A percentile compares a stretch with the other conserved stretches of the same genome.
These are phyloP conservation scores for Neotoma lepida DNA, from an alignment of 2,113 vertebrate species.

Conservation along the genomic window DNA sequence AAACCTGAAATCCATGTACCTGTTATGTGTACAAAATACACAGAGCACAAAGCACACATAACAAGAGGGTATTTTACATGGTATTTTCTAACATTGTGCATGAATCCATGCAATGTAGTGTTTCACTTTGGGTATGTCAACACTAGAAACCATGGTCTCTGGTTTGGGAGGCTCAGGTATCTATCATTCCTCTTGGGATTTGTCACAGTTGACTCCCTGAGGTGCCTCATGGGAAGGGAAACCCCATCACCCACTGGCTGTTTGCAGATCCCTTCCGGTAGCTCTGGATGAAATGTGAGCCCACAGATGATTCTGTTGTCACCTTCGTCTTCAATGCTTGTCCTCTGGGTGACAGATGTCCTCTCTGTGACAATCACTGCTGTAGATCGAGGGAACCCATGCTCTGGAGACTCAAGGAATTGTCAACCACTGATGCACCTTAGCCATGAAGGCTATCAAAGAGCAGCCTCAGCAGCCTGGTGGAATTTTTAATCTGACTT, in stretches of 20 bases:
- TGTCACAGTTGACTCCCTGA: neutral
- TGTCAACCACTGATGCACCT: fast-evolving
- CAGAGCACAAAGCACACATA: neutral
- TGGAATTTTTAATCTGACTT: neutral
- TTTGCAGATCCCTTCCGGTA: too few species aligned
- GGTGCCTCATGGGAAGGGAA: neutral
- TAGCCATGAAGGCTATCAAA: neutral
- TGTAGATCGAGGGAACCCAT: neutral
- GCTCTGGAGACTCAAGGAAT: neutral
- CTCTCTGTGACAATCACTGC: neutral
- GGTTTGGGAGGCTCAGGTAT: neutral
- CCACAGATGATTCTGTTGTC: fast-evolving
- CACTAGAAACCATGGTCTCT: neutral
- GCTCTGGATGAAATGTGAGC: neutral
- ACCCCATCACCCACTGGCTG: fast-evolving
- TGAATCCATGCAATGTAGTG: neutral
- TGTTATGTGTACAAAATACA: neutral
- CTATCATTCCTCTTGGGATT: too few species aligned
- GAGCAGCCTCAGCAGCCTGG: neutral
- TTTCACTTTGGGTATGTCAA: neutral
- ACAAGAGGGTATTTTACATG: neutral
- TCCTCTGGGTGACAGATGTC: neutral
- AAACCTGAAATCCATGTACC: neutral
- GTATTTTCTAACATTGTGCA: neutral
- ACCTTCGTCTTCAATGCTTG: fast-evolving